phyloP scores from a whole-genome alignment of 2,113 vertebrate species.

The Aspidoscelis tigris region DNA sequence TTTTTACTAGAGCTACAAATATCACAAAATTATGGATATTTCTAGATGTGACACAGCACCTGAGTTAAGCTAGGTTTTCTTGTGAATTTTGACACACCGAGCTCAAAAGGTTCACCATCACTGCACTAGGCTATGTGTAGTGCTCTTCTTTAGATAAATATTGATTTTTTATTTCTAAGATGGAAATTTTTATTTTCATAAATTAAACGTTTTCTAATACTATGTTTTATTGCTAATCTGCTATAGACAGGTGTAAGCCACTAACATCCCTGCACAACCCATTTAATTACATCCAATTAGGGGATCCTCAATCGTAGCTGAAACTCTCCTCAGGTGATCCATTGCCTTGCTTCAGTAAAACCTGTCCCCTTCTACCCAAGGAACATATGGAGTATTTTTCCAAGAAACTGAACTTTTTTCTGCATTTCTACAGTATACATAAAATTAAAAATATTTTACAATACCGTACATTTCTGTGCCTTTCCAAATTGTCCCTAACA shows the following conservation, averaged over 20 bases:
- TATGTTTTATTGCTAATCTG: constrained; percentile 21
- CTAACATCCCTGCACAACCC: constrained; percentile 24
- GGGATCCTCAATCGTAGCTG: background rate
- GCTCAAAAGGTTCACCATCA: no score
- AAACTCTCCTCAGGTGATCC: background rate
- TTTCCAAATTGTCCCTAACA: no score
- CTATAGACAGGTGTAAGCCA: background rate
- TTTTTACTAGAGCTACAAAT: no score
- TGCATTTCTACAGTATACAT: background rate
- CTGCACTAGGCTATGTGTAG: constrained; percentile 11
- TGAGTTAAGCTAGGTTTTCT: no score
- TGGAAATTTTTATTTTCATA: constrained; percentile 43
- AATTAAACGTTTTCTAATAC: constrained; percentile 26
- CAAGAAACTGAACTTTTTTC: background rate
- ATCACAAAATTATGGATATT: no score
- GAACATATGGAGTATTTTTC: accelerated
- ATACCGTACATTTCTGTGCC: no score
- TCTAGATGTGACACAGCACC: no score
- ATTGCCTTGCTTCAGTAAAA: constrained; percentile 6
- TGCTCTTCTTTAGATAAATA: background rate
- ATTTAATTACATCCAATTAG: constrained; percentile 17
- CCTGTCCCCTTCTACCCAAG: background rate
- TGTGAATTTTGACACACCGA: no score
- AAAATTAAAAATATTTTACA: no score
- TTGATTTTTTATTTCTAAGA: background rate